Base-by-base conservation (phyloP, 2,113 vertebrate species). In the Dicentrarchus labrax region DNA sequence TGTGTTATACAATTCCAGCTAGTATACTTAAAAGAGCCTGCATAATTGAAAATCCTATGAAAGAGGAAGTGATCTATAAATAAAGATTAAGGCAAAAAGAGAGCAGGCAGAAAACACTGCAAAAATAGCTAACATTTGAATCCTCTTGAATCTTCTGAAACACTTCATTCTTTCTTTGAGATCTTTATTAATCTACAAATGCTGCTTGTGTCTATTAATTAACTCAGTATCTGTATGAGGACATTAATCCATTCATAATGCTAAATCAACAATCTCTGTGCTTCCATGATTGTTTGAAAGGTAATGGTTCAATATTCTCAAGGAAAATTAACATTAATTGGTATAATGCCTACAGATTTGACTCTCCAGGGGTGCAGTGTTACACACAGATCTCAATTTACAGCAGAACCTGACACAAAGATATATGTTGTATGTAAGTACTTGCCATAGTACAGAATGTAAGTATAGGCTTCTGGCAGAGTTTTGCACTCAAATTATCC, bases 11-110 rank as follows among this genome's bases (percentile, higher is more conserved):
- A 75, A 71, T 59, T 60, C 16, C 43, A 38, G 50, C 73, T 56
- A 24, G 59, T 83, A 13, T 38, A 78, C 80, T 80, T 83, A 60
- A 67, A 89, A 53, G 64, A 80, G 66, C 69, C 24, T 61, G 77
- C 45, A 81, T 88, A 65, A 83, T 82, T 84, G 53, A 87, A 89
- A 86, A 76, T 65, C 30, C 61, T 12, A 73, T 73, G 62, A 78
- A 88, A 81, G 62, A 70, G 36, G 75, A 71, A 57, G 38, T 48
- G 21, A 69, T 70, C 80, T 87, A 86, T 73, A 88, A 78, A 83
- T 88, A 82, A 48, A 69, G 47, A 84, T 12, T n/a, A 59, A 41
- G 38, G 13, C 67, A 71, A 13, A 43, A 45, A 66, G 24, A 50
- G 19, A 76, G 56, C 21, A n/a, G 68, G 24, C 21, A 41, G 62